A percentile compares a stretch with the other conserved stretches of the same genome.
These are phyloP conservation scores for Cylindroiulus punctatus DNA, from an alignment of 2,888 invertebrate genomes.

Conservation along the genomic window DNA sequence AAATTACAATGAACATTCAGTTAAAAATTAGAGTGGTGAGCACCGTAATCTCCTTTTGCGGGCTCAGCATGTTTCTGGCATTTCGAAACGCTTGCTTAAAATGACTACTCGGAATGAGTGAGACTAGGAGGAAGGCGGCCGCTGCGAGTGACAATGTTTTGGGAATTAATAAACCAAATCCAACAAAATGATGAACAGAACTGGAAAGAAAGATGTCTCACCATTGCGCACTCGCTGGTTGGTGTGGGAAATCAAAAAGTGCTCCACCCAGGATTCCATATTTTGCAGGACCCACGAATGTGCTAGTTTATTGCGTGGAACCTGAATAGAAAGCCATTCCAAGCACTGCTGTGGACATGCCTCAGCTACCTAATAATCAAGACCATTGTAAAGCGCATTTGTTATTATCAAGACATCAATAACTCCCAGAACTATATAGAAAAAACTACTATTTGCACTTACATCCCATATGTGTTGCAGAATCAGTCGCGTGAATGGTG, in stretches of 20 bases:
- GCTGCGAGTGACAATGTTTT: conserved; percentile 70
- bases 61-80: conserved; percentile 70
- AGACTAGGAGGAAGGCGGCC: conserved; percentile 87
- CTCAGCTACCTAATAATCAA: conserved; percentile 76
- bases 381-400: too few species aligned
- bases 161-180: neutral
- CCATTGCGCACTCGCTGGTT: conserved; percentile 87
- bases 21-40: conserved; percentile 58
- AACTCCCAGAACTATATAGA: too few species aligned
- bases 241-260: conserved; percentile 83
- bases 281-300: conserved; percentile 92
- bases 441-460: too few species aligned
- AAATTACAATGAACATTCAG: too few species aligned
- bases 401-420: too few species aligned
- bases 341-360: conserved; percentile 90
- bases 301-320: conserved; percentile 85
- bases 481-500: conserved; percentile 90
- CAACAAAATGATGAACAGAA: neutral
- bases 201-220: conserved; percentile 64
- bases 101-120: conserved; percentile 88
- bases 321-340: conserved; percentile 79
- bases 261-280: conserved; percentile 91
- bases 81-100: conserved; percentile 87
- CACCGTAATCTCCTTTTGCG: conserved; percentile 68
- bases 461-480: conserved; percentile 83